A percentile compares a stretch with the other conserved stretches of the same genome.
Evolutionary conservation across 2,888 invertebrate species (phyloP).

Genomic region (Thysanoteuthis rhombus): DNA sequence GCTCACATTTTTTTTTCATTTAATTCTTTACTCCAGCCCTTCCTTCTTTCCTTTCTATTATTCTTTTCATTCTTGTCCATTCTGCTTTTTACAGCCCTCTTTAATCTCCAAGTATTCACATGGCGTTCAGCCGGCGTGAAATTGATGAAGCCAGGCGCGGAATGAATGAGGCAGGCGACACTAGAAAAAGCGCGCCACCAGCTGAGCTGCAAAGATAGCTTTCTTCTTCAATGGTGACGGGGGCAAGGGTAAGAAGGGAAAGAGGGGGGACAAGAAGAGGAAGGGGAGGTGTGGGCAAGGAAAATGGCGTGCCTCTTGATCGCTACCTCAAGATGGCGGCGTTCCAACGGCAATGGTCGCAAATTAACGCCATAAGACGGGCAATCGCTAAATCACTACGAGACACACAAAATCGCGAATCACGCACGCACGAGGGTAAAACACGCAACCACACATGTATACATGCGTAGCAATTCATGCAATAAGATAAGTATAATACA

Average conservation of each 20-base stretch:
- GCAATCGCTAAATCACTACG: background rate
- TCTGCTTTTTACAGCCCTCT: background rate
- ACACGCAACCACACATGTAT: background rate
- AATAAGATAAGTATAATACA: background rate
- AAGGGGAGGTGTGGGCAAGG: background rate
- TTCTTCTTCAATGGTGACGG: background rate
- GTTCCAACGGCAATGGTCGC: background rate
- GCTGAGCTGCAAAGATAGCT: background rate
- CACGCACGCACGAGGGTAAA: accelerated
- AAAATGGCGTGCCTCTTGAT: background rate
- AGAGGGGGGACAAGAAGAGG: background rate
- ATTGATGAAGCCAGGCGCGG: background rate
- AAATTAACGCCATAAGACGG: background rate
- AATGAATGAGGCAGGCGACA: background rate
- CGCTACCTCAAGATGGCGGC: background rate
- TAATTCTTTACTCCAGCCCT: background rate
- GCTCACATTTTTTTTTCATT: no score
- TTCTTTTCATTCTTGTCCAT: background rate
- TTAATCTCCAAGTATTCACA: background rate
- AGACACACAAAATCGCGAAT: background rate
- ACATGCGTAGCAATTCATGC: background rate
- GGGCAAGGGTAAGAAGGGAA: background rate
- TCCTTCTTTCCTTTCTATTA: background rate
- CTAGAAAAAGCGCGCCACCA: background rate
- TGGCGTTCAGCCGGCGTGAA: background rate